phyloP scores from a whole-genome alignment of 2,888 invertebrate species.

The Caenorhabditis panamensis region DNA sequence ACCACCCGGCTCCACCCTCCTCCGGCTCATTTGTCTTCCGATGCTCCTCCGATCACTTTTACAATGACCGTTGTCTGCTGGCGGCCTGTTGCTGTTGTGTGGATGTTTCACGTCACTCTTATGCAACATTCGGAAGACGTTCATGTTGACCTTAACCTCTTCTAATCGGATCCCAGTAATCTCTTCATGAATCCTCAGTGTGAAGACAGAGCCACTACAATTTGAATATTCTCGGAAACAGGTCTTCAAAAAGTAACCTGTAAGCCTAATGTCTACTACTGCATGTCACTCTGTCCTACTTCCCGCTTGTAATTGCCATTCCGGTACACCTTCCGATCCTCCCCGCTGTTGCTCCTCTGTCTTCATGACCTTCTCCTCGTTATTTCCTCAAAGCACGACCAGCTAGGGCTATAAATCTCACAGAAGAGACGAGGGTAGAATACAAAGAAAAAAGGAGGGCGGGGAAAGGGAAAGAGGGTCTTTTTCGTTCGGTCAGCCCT shows the following conservation, averaged over 20 bases:
- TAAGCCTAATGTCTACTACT: constrained; percentile 1
- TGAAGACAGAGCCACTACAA: neutral
- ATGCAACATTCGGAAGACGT: neutral
- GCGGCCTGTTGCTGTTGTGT: neutral
- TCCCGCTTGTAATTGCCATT: constrained; percentile 47
- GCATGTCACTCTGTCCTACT: constrained; percentile 53
- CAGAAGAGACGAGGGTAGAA: constrained; percentile 13
- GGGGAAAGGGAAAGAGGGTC: constrained; percentile 11
- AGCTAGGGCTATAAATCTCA: constrained; percentile 52
- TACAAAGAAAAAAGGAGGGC: constrained; percentile 38
- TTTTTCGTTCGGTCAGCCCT: constrained; percentile 30
- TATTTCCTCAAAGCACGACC: constrained; percentile 6
- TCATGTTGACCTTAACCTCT: neutral
- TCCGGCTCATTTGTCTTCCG: constrained; percentile 48
- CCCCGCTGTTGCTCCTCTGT: constrained; percentile 19
- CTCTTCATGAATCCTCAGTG: neutral
- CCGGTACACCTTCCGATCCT: constrained; percentile 42
- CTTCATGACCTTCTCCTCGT: constrained; percentile 27
- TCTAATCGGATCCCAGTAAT: constrained; percentile 4
- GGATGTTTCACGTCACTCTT: constrained; percentile 1
- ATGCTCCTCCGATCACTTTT: constrained; percentile 10
- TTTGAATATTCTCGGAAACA: neutral
- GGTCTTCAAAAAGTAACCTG: neutral
- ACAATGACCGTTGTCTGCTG: constrained; percentile 14
- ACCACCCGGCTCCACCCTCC: constrained; percentile 42